These are phyloP conservation scores for Calliphora vomitoria DNA, from an alignment of 2,888 invertebrate genomes.

Conservation along the genomic window DNA sequence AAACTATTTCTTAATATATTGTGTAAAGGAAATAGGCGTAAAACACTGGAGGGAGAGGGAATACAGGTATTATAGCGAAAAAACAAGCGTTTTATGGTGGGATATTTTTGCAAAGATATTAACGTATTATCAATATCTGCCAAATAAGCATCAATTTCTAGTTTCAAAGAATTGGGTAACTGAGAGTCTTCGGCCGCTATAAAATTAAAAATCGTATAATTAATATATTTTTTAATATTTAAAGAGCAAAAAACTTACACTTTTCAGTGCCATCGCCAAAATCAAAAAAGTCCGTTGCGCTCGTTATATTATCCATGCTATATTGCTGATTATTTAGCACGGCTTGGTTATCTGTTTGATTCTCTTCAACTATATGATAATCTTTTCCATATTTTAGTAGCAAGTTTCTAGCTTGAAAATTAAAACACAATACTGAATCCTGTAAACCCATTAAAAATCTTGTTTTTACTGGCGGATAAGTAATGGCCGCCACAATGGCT, in stretches of 20 bases:
- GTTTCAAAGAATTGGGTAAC: slow-evolving; percentile 51
- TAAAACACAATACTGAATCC: slow-evolving; percentile 41
- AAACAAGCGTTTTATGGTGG: slow-evolving; percentile 63
- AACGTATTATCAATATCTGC: slow-evolving; percentile 52
- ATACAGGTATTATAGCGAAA: slow-evolving; percentile 64
- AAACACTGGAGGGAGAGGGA: slow-evolving; percentile 55
- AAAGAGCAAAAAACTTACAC: slow-evolving; percentile 29
- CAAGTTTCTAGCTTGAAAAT: slow-evolving; percentile 57
- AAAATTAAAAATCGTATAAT: background rate
- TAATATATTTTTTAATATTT: background rate
- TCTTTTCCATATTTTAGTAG: slow-evolving; percentile 64
- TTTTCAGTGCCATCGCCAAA: slow-evolving; percentile 61
- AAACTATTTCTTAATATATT: slow-evolving; percentile 55
- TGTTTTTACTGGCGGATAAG: slow-evolving; percentile 64
- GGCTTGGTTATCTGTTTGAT: background rate
- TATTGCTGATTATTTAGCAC: background rate
- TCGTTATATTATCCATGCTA: background rate
- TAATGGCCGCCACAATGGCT: slow-evolving; percentile 63
- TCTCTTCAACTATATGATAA: slow-evolving; percentile 37
- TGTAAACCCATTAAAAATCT: slow-evolving; percentile 60
- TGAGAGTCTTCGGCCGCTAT: slow-evolving; percentile 40
- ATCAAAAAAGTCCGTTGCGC: slow-evolving; percentile 58
- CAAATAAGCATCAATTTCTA: slow-evolving; percentile 63
- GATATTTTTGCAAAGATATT: slow-evolving; percentile 61
- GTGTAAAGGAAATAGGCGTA: slow-evolving; percentile 52